Percentiles rank a stretch among this genome's conserved stretches.
phyloP scores from a whole-genome alignment of 30 jellyfish, hydroid and myxozoan genomes.

The Pelagia noctiluca region DNA sequence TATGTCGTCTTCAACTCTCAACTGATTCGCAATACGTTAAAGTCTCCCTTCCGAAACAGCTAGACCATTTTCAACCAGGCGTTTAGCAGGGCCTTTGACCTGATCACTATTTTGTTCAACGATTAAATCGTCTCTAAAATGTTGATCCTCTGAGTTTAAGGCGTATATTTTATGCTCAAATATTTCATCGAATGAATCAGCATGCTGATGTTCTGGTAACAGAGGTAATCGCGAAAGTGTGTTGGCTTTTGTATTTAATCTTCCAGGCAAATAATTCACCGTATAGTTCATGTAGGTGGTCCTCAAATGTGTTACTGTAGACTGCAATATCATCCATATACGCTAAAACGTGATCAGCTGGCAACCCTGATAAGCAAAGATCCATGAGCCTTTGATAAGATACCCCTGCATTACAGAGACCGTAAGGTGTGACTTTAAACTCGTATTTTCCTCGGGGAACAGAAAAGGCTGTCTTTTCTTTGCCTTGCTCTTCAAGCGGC shows the following conservation, averaged over 20 bases:
- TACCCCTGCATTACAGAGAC: background rate
- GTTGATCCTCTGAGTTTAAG: background rate
- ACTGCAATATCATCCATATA: constrained; percentile 24
- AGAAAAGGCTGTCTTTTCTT: constrained; percentile 32
- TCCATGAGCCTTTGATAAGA: background rate
- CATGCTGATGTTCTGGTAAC: no score
- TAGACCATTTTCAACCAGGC: constrained; percentile 1
- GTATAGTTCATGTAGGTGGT: constrained; percentile 39
- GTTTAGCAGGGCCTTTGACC: background rate
- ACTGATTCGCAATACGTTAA: no score
- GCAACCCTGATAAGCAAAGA: background rate
- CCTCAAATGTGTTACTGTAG: constrained; percentile 21
- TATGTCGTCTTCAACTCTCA: no score
- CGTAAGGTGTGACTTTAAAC: constrained; percentile 18
- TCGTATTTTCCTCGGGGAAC: constrained; percentile 34
- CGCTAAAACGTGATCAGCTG: background rate
- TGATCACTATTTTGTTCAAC: constrained; percentile 22
- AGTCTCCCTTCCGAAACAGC: no score
- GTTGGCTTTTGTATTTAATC: no score
- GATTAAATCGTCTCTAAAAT: constrained; percentile 2
- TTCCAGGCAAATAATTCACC: background rate
- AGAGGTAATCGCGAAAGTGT: no score
- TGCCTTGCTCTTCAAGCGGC: constrained; percentile 8
- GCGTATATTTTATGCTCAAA: constrained; percentile 32
- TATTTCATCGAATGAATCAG: background rate